Evolutionary conservation across 2,888 invertebrate genomes (phyloP).

Genomic region (Hermaeophaga mercurialis): DNA sequence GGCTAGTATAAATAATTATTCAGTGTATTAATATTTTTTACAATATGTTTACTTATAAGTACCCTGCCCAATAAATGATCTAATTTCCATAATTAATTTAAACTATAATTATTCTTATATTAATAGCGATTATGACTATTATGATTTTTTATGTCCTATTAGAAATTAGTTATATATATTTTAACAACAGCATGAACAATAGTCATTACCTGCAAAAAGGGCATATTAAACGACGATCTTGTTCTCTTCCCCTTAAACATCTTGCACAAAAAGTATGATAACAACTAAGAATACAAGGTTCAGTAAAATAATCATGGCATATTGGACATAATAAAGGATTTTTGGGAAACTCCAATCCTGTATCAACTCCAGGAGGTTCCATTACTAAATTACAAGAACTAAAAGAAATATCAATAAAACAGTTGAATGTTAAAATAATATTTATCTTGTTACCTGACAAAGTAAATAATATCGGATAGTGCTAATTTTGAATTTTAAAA

Average conservation of each 20-base stretch:
- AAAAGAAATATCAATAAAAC: constrained; percentile 16
- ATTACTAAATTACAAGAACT: constrained; percentile 45
- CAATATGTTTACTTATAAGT: not conserved
- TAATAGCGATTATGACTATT: too few species aligned
- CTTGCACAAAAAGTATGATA: constrained; percentile 73
- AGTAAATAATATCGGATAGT: constrained; percentile 23
- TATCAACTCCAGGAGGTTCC: constrained; percentile 54
- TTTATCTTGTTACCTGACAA: constrained; percentile 17
- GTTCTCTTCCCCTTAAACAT: constrained; percentile 66
- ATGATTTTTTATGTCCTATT: too few species aligned
- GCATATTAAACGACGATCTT: constrained; percentile 67
- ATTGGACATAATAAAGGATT: constrained; percentile 70
- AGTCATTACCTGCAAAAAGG: constrained; percentile 68
- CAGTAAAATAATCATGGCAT: constrained; percentile 71
- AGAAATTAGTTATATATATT: too few species aligned
- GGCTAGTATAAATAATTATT: too few species aligned
- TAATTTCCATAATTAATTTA: constrained; percentile 1
- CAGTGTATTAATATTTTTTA: not conserved
- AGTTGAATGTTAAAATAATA: not conserved
- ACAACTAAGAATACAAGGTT: constrained; percentile 71
- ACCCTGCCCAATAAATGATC: not conserved
- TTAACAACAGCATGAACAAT: too few species aligned
- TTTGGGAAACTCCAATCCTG: constrained; percentile 54
- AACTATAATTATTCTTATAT: too few species aligned
- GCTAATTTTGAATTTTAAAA: constrained; percentile 8